Percentiles rank a stretch among this genome's conserved stretches.
These are phyloP conservation scores for Strix aluco DNA, from an alignment of 2,113 vertebrate genomes.

Conservation along the genomic window DNA sequence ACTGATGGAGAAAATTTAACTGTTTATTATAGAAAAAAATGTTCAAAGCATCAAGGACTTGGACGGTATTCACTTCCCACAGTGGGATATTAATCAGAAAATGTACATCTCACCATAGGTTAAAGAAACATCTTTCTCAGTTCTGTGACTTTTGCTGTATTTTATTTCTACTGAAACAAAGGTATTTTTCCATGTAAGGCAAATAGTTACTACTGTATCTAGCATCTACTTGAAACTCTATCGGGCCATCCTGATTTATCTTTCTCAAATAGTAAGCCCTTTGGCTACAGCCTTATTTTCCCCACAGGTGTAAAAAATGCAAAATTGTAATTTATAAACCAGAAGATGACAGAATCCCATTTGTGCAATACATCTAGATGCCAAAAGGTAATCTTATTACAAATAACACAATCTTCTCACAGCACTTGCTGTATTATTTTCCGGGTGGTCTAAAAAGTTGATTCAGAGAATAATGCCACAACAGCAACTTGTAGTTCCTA, in stretches of 20 bases:
- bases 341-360: constrained; percentile 68
- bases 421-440: constrained; percentile 75
- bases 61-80: constrained; percentile 36
- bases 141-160: background rate
- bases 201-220: constrained; percentile 60
- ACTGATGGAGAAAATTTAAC: constrained; percentile 63
- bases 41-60: constrained; percentile 53
- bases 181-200: constrained; percentile 24
- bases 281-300: constrained; percentile 70
- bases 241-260: constrained; percentile 64
- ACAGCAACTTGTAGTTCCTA: constrained; percentile 78
- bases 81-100: constrained; percentile 48
- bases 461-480: constrained; percentile 83
- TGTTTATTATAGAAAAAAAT: constrained; percentile 41
- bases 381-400: constrained; percentile 79
- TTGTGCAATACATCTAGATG: constrained; percentile 61
- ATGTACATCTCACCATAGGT: constrained; percentile 3
- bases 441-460: constrained; percentile 82
- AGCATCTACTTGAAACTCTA: constrained; percentile 45
- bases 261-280: constrained; percentile 62
- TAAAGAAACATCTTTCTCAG: constrained; percentile 52
- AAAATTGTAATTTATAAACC: constrained; percentile 73
- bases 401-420: constrained; percentile 74
- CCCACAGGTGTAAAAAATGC: constrained; percentile 75
- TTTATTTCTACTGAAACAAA: constrained; percentile 50